Evolutionary conservation across 2,113 vertebrate genomes (phyloP), one percentile per base, ranked within the genome.

Genomic region (Clarias macrocephalus): DNA sequence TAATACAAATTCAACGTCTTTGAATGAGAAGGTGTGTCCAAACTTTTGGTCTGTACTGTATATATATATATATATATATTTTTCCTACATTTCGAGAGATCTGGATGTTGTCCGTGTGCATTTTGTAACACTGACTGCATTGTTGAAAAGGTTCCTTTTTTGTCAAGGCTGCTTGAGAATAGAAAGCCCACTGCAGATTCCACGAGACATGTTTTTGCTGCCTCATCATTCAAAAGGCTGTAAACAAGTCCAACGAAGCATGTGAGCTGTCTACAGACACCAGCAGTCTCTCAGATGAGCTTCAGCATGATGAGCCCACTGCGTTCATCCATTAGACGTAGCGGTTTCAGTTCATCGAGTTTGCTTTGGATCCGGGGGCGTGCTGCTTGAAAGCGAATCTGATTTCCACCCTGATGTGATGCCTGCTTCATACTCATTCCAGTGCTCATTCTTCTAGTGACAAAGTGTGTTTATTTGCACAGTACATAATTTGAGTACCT

Each of bases 331-430:
- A 76, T 85, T 88, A 76, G 82, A 37, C 7, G 1, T 9, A 85
- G 59, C 6, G 15, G 68, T 75, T 82, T 63, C 57, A 82, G 70
- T 62, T 87, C 81, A 83, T 83, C 70, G 42, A 83, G 80, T 52
- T 63, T 87, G 80, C 65, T 81, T 85, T 48, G 82, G 84, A 79
- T 85, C 57, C 54, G 30, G 25, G 52, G 87, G 73, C 3, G 68
- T 54, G 25, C 83, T 85, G 65, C 66, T 70, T 85, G 28, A 75
- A 82, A 75, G 28, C 18, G 25, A 88, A 88, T 85, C 62, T 85
- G 80, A 85, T 82, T 82, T 85, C 42, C 79, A 72, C 11, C 23
- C 76, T 70, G 80, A 56, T 28, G 83, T 81, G 79, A 52, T 28
- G 23, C 79, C 66, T 52, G 73, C 66, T 73, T 68, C 21, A 59